Evolutionary conservation across 2,888 invertebrate genomes (phyloP).

Genomic region (Philereme transversata): DNA sequence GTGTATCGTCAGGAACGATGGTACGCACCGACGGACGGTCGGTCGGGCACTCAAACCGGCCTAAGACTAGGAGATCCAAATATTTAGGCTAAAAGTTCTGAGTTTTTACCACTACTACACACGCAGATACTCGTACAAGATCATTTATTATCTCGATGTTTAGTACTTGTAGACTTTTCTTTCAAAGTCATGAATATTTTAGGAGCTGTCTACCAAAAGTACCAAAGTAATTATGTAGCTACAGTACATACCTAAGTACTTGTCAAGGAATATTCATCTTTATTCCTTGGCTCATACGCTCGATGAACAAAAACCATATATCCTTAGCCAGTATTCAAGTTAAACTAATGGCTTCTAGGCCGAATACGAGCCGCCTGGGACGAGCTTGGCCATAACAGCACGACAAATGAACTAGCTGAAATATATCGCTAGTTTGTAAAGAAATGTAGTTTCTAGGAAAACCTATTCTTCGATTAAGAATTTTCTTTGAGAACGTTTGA

Average conservation of each 20-base stretch:
- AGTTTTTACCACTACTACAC: too few relatives aligned
- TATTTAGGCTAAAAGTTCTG: too few relatives aligned
- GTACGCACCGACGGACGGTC: too few relatives aligned
- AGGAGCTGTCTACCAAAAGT: neutral
- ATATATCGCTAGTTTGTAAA: slow-evolving; percentile 32
- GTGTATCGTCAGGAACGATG: too few relatives aligned
- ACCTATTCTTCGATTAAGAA: neutral
- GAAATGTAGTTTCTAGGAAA: neutral
- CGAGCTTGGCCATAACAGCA: slow-evolving; percentile 36
- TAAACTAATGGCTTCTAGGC: slow-evolving; percentile 36
- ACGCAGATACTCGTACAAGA: too few relatives aligned
- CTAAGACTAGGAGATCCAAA: too few relatives aligned
- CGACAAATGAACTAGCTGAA: slow-evolving; percentile 45
- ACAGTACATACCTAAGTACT: neutral
- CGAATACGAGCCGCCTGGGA: slow-evolving; percentile 33
- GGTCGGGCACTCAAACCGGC: too few relatives aligned
- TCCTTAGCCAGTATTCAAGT: slow-evolving; percentile 21
- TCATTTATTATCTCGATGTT: too few relatives aligned
- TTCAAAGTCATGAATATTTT: neutral
- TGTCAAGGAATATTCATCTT: neutral
- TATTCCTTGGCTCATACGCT: neutral
- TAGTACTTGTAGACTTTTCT: neutral
- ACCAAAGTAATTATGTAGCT: too few relatives aligned
- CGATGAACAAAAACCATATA: slow-evolving; percentile 15
- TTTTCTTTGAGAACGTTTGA: too few relatives aligned